Percentiles rank a stretch among this genome's conserved stretches.
These are phyloP conservation scores for Tenthredo distinguenda DNA, from an alignment of 2,888 invertebrate species.

Conservation along the genomic window DNA sequence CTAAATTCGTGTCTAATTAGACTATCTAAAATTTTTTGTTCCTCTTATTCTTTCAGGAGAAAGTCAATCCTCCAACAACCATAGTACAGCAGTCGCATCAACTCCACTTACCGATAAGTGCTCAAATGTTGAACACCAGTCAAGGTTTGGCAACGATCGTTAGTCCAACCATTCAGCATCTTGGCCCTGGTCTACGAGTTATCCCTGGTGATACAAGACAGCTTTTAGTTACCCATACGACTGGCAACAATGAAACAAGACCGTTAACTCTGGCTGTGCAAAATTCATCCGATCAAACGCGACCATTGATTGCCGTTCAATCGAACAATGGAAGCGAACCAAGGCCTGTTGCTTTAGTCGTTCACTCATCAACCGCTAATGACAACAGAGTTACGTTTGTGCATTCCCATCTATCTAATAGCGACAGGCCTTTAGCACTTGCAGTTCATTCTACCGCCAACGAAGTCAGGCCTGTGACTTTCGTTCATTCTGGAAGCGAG, in stretches of 20 bases:
- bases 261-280: conserved; percentile 72
- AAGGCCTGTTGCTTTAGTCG: conserved; percentile 75
- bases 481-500: conserved; percentile 75
- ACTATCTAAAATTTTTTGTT: neutral
- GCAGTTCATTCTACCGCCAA: conserved; percentile 75
- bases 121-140: conserved; percentile 75
- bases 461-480: conserved; percentile 74
- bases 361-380: conserved; percentile 75
- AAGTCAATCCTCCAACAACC: conserved; percentile 69
- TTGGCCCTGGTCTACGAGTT: conserved; percentile 73
- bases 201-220: conserved; percentile 75
- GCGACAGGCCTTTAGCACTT: conserved; percentile 75
- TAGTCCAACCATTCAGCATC: conserved; percentile 74
- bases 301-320: conserved; percentile 69
- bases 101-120: conserved; percentile 74
- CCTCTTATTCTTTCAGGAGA: conserved; percentile 64
- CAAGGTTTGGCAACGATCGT: conserved; percentile 75
- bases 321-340: conserved; percentile 74
- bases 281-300: conserved; percentile 70
- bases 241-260: conserved; percentile 71
- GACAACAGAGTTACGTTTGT: conserved; percentile 76
- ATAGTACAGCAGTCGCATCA: conserved; percentile 72
- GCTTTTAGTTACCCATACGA: conserved; percentile 72
- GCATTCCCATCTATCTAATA: conserved; percentile 75
- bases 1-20: neutral